These are phyloP conservation scores for Caenorhabditis sulstoni DNA, from an alignment of 2,888 invertebrate genomes.

Conservation along the genomic window DNA sequence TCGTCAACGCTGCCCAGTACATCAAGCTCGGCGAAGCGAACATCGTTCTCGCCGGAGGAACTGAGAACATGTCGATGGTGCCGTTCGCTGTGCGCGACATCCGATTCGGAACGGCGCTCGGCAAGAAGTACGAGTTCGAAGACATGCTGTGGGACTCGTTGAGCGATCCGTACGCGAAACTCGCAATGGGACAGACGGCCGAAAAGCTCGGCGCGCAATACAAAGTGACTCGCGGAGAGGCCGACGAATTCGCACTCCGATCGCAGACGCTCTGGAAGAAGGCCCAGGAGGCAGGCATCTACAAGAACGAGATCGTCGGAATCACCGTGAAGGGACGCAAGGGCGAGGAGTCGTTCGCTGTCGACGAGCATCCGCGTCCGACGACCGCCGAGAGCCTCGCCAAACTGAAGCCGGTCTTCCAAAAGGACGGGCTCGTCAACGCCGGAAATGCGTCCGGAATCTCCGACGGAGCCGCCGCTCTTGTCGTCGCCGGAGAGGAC, in stretches of 20 bases:
- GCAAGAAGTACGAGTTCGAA: conserved; percentile 87
- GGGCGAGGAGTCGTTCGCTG: conserved; percentile 86
- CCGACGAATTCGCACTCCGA: conserved; percentile 89
- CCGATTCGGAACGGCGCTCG: conserved; percentile 91
- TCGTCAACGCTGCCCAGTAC: conserved; percentile 85
- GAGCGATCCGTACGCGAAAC: conserved; percentile 90
- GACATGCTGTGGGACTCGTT: conserved; percentile 94
- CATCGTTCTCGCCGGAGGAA: conserved; percentile 82
- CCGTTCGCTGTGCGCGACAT: conserved; percentile 91
- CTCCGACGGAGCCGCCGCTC: conserved; percentile 95
- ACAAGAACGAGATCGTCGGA: conserved; percentile 92
- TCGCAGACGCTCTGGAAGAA: conserved; percentile 90
- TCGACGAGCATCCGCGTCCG: conserved; percentile 93
- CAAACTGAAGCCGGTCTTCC: conserved; percentile 85
- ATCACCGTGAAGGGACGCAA: conserved; percentile 87
- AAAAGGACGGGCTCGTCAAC: conserved; percentile 79
- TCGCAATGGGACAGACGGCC: conserved; percentile 96
- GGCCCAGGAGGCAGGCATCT: conserved; percentile 91
- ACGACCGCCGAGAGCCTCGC: conserved; percentile 90
- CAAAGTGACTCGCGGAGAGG: conserved; percentile 88
- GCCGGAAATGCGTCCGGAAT: conserved; percentile 85
- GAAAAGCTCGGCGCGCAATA: conserved; percentile 93
- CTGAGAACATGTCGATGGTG: conserved; percentile 92
- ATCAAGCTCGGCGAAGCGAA: conserved; percentile 69
- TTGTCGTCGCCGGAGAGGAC: conserved; percentile 92